A percentile compares a stretch with the other conserved stretches of the same genome.
phyloP scores from a whole-genome alignment of 2,797 vertebrate species.

The Oophaga sylvatica region DNA sequence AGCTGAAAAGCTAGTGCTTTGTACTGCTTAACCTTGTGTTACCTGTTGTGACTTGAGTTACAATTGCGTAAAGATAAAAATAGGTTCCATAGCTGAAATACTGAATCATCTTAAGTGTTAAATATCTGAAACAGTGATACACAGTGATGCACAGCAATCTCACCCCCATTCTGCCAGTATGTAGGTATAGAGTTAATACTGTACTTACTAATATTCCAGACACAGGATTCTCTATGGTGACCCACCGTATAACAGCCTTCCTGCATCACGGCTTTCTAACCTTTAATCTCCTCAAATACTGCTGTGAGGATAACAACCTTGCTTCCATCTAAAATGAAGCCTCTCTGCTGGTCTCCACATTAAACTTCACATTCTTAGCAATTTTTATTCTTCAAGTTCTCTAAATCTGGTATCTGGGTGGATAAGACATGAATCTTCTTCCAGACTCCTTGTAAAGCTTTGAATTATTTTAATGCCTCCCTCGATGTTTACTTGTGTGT shows the following conservation, averaged over 20 bases:
- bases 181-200: not conserved
- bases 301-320: conserved; percentile 47
- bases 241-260: conserved; percentile 37
- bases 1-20: too few relatives aligned
- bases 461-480: not conserved
- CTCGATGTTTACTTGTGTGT: not conserved
- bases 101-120: not conserved
- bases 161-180: not conserved
- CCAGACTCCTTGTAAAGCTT: not conserved
- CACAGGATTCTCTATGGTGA: not conserved
- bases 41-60: too few relatives aligned
- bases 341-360: conserved; percentile 41
- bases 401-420: not conserved
- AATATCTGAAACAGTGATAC: not conserved
- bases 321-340: conserved; percentile 22
- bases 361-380: conserved; percentile 24
- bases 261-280: conserved; percentile 38
- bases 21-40: too few relatives aligned
- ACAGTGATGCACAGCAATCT: not conserved
- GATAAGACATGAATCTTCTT: conserved; percentile 8
- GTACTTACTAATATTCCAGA: conserved; percentile 3
- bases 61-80: not conserved
- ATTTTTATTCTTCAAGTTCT: conserved; percentile 36
- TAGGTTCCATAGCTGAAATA: not conserved
- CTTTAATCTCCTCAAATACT: conserved; percentile 39